Evolutionary conservation across 2,113 vertebrate species (phyloP), one percentile per base, ranked within the genome.

Genomic region (Heloderma charlesbogerti): DNA sequence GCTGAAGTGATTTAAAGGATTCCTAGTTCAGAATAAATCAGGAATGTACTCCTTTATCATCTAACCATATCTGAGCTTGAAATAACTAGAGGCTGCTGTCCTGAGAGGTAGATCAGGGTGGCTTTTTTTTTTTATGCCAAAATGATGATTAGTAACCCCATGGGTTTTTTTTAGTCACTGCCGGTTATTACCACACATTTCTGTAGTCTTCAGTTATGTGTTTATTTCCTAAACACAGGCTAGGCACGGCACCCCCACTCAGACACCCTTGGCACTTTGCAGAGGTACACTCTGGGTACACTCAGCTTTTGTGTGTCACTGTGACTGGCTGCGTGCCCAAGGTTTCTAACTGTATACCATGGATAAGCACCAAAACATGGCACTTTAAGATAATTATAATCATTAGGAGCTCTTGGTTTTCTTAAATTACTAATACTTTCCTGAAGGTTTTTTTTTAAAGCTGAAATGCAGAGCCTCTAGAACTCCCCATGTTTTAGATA

Each of bases 361-460:
- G 86, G 48, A 85, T 92, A 92, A 90, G 2, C 67, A 86, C 57
- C 89, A 80, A 95, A 94, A 34, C 43, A 88, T 63, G 91, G 5
- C n/a, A 71, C 20, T 84, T 0, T 79, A 60, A 88, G 81, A 60
- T 88, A 93, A 93, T 92, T 83, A 92, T 22, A 94, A 92, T 87
- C 48, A 84, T 91, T 88, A 88, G 3, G 25, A 94, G 15, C 60
- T 94, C 7, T 5, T 7, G 0, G 6, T 84, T 92, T 34, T 80
- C 4, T 94, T 86, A 90, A 45, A 93, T 48, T 13, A 57, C 1
- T 93, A 92, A 88, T 84, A 90, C n/a, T 63, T 95, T 92, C 91
- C 89, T 57, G 90, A 80, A 79, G 8, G 63, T 94, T 93, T 94
- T 85, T 80, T 67, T 90, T 94, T 88, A 92, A 72, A 20, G 45